A percentile compares a stretch with the other conserved stretches of the same genome.
These are phyloP conservation scores for Squalus acanthias DNA, from an alignment of 2,797 vertebrate genomes.

Conservation along the genomic window DNA sequence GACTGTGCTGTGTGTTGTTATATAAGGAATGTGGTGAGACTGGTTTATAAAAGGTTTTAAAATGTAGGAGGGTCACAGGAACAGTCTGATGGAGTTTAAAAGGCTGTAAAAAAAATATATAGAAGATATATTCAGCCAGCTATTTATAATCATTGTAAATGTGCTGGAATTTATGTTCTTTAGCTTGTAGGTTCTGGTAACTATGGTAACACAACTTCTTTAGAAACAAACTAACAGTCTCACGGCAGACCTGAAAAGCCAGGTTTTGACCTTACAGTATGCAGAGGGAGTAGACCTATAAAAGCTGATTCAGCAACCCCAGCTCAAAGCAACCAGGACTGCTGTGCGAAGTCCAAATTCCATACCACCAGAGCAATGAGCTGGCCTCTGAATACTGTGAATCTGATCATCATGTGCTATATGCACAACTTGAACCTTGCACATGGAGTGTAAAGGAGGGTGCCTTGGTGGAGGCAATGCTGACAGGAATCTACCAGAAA, in stretches of 20 bases:
- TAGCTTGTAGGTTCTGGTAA: not conserved
- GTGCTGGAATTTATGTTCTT: not conserved
- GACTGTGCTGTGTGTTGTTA: not conserved
- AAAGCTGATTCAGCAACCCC: not conserved
- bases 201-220: not conserved
- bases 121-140: not conserved
- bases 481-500: not conserved
- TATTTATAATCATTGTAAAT: not conserved
- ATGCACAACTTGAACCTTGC: not conserved
- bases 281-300: not conserved
- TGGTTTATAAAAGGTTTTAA: not conserved
- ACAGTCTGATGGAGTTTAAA: not conserved
- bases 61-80: not conserved
- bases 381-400: not conserved
- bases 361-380: not conserved
- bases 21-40: not conserved
- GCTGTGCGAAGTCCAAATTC: not conserved
- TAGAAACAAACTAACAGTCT: not conserved
- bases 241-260: not conserved
- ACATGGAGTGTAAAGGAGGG: not conserved
- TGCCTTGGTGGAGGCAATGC: not conserved
- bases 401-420: not conserved
- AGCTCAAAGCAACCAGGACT: not conserved
- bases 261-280: not conserved
- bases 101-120: not conserved